Conservation (phyloP, 2,888 invertebrate species). For the Hylaea fasciaria region DNA sequence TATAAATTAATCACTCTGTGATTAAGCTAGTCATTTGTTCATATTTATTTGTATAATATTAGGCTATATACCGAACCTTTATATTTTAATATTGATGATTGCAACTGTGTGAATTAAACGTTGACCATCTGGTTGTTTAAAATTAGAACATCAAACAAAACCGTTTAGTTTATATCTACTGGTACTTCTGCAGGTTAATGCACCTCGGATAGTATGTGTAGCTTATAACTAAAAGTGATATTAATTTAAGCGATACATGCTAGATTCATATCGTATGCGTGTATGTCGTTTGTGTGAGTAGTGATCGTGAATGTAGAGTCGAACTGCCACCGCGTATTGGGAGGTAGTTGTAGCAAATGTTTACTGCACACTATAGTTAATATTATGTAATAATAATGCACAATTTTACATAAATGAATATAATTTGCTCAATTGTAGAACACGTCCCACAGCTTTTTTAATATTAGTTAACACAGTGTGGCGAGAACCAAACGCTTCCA, state of each 20-base stretch:
- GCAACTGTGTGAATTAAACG: constrained; percentile 44
- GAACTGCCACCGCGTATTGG: constrained; percentile 44
- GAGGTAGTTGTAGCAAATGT: constrained; percentile 53
- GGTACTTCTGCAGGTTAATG: constrained; percentile 42
- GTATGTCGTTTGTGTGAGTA: constrained; percentile 43
- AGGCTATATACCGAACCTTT: constrained; percentile 14
- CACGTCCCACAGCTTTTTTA: constrained; percentile 46
- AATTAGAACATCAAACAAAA: constrained; percentile 49
- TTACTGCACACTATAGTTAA: constrained; percentile 52
- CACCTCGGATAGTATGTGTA: constrained; percentile 45
- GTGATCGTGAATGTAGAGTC: constrained; percentile 39
- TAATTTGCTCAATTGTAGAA: constrained; percentile 68
- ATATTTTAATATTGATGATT: constrained; percentile 35
- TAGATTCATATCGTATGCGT: constrained; percentile 77
- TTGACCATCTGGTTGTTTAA: constrained; percentile 48
- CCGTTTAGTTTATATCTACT: constrained; percentile 47
- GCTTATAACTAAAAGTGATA: constrained; percentile 80
- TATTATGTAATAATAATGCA: constrained; percentile 51
- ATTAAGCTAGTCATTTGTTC: constrained; percentile 40
- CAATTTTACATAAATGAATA: constrained; percentile 49
- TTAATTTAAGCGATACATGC: constrained; percentile 78
- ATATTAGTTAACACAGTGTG: constrained; percentile 28
- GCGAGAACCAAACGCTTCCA: constrained; percentile 15
- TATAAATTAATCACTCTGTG: constrained; percentile 36
- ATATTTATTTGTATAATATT: constrained; percentile 23